Base-by-base conservation (phyloP, 2,888 invertebrate genomes). In the Hirtodrosophila histrioides region DNA sequence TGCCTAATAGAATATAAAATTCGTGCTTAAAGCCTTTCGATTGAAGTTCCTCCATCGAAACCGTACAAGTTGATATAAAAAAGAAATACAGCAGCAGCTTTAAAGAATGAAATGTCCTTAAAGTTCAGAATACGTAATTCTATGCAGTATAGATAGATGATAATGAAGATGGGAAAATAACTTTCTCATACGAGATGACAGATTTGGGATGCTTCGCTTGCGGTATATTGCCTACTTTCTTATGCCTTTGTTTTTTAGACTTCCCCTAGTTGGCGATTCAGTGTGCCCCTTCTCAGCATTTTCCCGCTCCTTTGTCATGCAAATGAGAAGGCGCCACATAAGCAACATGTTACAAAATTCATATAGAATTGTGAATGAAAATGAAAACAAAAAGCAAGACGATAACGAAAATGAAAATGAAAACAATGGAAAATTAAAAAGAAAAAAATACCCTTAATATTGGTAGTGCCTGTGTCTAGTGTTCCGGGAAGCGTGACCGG, bases 291-390 rank as follows among this genome's bases (percentile, higher is more conserved):
- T 36, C 53, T 44, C 35, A 24, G 40, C 48, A 35, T 46, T 46
- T 43, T 36, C 17, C 37, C 39, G 37, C 17, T 60, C 62, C 55
- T 60, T 70, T 63, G 43, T 73, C 12, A 57, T 78, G 65, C 75
- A 61, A 53, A 69, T 67, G 43, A 55, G 37, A 54, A 74, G 65
- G 33, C 49, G 53, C 7, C 57, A 35, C 51, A 69, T 40, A 50
- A 54, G 54, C 64, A 70, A 71, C 63, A 70, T 69, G 57, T 58
- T 64, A 11, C 41, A 35, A 37, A 17, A 41, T 45, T 50, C 63
- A 53, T 36, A 56, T 36, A 4, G 31, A 31, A 27, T 5, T 27
- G 27, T 6, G 35, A 31, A 8, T 9, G 57, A 27, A 29, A 43
- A 23, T 36, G 10, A 31, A 27, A n/a, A 12, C 23, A 41, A 46